Conservation (phyloP, 2,113 vertebrate species). For the Cynoglossus semilaevis region DNA sequence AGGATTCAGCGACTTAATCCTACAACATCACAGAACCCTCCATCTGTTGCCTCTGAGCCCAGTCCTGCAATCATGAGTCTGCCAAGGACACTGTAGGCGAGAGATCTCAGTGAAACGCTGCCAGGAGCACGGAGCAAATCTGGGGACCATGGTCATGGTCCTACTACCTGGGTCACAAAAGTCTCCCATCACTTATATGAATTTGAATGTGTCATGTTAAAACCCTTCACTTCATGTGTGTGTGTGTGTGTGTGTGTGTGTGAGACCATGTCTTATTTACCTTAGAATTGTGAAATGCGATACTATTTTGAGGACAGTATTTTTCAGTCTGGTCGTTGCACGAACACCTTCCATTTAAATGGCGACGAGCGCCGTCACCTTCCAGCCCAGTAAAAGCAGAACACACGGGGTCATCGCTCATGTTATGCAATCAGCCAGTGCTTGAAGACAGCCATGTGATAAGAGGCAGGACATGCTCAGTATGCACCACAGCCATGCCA, state of each 20-base stretch:
- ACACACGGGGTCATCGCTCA: slow-evolving; percentile 65
- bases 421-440: slow-evolving; percentile 71
- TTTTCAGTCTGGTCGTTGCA: slow-evolving; percentile 17
- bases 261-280: too few species aligned
- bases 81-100: slow-evolving; percentile 79
- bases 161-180: slow-evolving; percentile 63
- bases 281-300: not conserved
- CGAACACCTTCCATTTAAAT: slow-evolving; percentile 45
- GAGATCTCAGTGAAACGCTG: slow-evolving; percentile 72
- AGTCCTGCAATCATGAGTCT: slow-evolving; percentile 73
- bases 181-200: slow-evolving; percentile 44
- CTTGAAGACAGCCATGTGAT: slow-evolving; percentile 62
- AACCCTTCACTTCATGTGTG: too few species aligned
- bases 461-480: slow-evolving; percentile 69
- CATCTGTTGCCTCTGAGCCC: slow-evolving; percentile 81
- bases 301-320: slow-evolving; percentile 26
- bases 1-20: slow-evolving; percentile 79
- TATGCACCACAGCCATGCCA: slow-evolving; percentile 63
- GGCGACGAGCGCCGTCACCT: slow-evolving; percentile 53
- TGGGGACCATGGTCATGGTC: slow-evolving; percentile 56
- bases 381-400: slow-evolving; percentile 60
- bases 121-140: slow-evolving; percentile 66
- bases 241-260: too few species aligned
- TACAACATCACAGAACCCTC: slow-evolving; percentile 79
- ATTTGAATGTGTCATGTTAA: too few species aligned